Evolutionary conservation across 1,140 invertebrate genomes (phyloP).

Genomic region (Meloidogyne exigua): DNA sequence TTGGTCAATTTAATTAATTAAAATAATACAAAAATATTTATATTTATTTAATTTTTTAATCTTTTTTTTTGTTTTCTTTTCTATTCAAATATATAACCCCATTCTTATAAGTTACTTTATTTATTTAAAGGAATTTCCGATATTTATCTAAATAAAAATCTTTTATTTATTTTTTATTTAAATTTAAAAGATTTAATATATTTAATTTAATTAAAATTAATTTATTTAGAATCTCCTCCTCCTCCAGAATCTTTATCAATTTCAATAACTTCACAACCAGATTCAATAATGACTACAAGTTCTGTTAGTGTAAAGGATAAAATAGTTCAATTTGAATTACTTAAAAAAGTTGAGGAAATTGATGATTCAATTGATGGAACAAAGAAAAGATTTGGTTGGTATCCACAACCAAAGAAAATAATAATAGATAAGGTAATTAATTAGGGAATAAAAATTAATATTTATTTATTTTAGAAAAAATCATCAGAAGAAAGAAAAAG

Average conservation of each 20-base stretch:
- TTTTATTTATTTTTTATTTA: background rate
- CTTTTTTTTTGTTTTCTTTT: background rate
- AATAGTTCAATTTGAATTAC: constrained; percentile 36
- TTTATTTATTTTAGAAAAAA: background rate
- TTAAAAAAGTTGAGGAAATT: constrained; percentile 23
- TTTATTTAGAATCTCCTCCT: background rate
- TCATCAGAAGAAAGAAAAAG: background rate
- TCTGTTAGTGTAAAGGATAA: constrained; percentile 31
- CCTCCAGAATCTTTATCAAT: background rate
- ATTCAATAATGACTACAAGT: background rate
- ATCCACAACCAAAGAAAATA: constrained; percentile 6
- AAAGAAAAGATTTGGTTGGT: constrained; percentile 18
- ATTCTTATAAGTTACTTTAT: background rate
- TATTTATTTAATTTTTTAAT: background rate
- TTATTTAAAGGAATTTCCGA: background rate
- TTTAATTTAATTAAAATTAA: background rate
- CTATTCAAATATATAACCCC: background rate
- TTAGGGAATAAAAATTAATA: background rate
- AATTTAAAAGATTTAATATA: background rate
- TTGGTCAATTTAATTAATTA: background rate
- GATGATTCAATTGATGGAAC: constrained; percentile 19
- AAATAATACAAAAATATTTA: background rate
- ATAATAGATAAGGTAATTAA: background rate
- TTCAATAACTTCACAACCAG: background rate
- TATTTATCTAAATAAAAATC: background rate